Evolutionary conservation across 2,113 vertebrate genomes (phyloP).

Genomic region (Peromyscus leucopus): DNA sequence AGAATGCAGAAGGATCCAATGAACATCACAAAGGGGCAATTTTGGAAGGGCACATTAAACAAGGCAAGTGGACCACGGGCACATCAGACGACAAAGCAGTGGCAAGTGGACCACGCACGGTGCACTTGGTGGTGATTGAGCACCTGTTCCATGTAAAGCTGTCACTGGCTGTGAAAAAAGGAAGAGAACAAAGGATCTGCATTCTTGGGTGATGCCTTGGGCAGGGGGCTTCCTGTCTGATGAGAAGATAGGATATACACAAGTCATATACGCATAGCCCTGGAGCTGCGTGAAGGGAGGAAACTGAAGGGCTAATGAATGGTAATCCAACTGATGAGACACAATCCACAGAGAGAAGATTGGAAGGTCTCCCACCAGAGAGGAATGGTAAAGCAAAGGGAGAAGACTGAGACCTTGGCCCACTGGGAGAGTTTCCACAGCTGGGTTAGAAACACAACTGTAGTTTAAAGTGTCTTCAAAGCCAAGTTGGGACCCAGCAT

Average conservation of each 20-base stretch:
- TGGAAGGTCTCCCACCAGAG: neutral
- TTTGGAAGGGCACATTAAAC: neutral
- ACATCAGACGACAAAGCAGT: neutral
- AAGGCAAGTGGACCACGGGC: neutral
- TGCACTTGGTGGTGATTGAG: neutral
- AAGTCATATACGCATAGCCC: neutral
- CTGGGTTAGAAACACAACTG: neutral
- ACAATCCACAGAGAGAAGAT: neutral
- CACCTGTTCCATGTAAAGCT: neutral
- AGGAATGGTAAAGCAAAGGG: neutral
- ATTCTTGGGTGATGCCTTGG: neutral
- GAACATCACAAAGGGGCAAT: neutral
- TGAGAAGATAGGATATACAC: neutral
- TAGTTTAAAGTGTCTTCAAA: neutral
- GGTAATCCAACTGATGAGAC: neutral
- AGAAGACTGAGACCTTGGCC: conserved; percentile 5
- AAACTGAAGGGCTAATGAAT: neutral
- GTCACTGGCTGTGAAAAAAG: accelerated
- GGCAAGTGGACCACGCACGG: neutral
- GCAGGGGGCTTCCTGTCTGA: neutral
- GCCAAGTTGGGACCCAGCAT: neutral
- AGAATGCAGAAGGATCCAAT: conserved; percentile 18
- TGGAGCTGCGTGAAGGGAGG: neutral
- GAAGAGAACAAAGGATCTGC: neutral
- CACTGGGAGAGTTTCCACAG: neutral